Conservation (phyloP, 2,797 vertebrate genomes). For the Amblyraja radiata region DNA sequence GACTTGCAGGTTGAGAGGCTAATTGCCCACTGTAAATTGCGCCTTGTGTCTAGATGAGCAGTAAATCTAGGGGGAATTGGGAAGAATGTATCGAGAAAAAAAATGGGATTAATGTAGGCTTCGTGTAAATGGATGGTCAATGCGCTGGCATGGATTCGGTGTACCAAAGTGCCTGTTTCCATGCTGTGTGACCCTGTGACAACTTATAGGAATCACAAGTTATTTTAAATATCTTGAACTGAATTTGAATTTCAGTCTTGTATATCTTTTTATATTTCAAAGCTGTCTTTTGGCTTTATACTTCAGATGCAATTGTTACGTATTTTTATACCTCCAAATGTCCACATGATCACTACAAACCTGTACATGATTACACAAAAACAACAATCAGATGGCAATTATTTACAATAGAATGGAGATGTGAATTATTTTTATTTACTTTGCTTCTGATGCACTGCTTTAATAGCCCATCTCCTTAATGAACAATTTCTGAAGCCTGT, state of each 20-base stretch:
- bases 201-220: not conserved
- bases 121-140: too few relatives aligned
- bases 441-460: not conserved
- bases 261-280: not conserved
- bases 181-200: too few relatives aligned
- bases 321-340: constrained; percentile 22
- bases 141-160: too few relatives aligned
- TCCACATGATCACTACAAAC: not conserved
- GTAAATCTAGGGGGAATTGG: too few relatives aligned
- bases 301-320: not conserved
- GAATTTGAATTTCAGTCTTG: not conserved
- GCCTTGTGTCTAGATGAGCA: too few relatives aligned
- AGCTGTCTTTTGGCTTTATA: not conserved
- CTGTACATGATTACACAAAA: not conserved
- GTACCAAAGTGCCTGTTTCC: too few relatives aligned
- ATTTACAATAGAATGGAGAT: not conserved
- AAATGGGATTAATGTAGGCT: too few relatives aligned
- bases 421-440: not conserved
- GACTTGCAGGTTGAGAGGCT: too few relatives aligned
- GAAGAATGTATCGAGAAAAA: too few relatives aligned
- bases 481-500: not conserved
- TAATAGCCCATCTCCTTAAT: not conserved
- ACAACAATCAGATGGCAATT: not conserved
- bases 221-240: not conserved
- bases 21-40: too few relatives aligned